Evolutionary conservation across 2,888 invertebrate species (phyloP), one percentile per base, ranked within the genome.

Genomic region (Lottia scabra): DNA sequence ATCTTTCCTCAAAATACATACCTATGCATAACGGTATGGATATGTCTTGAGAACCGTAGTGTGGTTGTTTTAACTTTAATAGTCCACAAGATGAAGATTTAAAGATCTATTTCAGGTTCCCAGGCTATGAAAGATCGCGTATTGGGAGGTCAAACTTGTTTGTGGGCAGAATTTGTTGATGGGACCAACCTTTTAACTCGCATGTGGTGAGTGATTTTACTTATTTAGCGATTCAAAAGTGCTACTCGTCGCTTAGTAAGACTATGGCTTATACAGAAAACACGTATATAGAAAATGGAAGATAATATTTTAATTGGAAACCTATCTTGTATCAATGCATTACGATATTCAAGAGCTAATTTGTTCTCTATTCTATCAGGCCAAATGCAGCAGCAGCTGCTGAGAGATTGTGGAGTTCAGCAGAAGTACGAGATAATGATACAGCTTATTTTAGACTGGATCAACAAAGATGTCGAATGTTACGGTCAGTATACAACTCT

Each of bases 91-190:
- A 30, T 30, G 30, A 30, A 30, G 5, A 4, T 30, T 30, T 30
- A 30, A 30, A 30, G 5, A 30, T 38, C 30, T 4, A 4, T 64
- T 70, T 38, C 38, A 84, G 85, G 84, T n/a, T 86, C 86, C 3
- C 81, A 80, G 16, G 84, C 82, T 10, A 91, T 93, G 79, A 92
- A 93, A 80, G 82, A 91, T 2, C 90, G 93, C 67, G 93, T 97
- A 19, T 85, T 95, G 2, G 97, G 97, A 0, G 97, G 97, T 0
- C 96, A 96, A 88, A 95, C 95, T 2, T 95, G 96, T 82, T 94
- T 97, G 93, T 97, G 96, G 96, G 92, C 93, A 0, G 96, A 97
- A 89, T 93, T 92, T 78, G 94, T 95, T 0, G 95, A 96, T 56
- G 82, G 79, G 0, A 81, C 82, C 23, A 85, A 84, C 70, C 56